These are phyloP conservation scores for Parazoanthus darwini DNA, from an alignment of 92 coral and sea anemone species.

Conservation along the genomic window DNA sequence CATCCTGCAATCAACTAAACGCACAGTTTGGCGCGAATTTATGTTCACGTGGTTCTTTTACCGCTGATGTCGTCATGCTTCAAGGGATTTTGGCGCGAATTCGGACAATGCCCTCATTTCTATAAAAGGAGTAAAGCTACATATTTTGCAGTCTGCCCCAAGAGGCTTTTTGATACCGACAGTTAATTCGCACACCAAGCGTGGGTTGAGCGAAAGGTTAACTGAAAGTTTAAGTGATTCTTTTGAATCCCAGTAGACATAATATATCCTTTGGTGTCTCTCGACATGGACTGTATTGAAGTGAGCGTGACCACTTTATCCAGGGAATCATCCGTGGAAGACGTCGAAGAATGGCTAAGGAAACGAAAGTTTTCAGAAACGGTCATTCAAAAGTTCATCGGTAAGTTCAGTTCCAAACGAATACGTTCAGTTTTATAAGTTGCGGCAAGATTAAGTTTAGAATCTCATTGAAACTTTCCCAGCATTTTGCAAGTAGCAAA, in stretches of 20 bases:
- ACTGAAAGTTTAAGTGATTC: not conserved
- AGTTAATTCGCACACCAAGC: too few relatives aligned
- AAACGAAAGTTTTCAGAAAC: conserved; percentile 21
- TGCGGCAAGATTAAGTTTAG: too few relatives aligned
- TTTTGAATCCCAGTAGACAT: not conserved
- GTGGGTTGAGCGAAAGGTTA: not conserved
- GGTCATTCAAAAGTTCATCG: conserved; percentile 30
- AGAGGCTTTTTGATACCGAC: not conserved
- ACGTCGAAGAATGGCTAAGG: conserved; percentile 50
- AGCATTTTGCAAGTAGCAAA: too few relatives aligned
- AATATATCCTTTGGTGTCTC: too few relatives aligned
- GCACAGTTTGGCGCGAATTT: not conserved
- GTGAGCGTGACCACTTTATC: not conserved
- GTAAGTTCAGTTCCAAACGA: conserved; percentile 14
- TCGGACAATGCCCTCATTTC: too few relatives aligned
- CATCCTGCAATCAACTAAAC: not conserved
- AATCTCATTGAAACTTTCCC: too few relatives aligned
- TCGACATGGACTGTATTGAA: not conserved
- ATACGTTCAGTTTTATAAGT: too few relatives aligned
- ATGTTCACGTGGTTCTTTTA: too few relatives aligned
- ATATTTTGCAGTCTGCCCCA: conserved; percentile 9
- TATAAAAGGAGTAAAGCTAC: conserved; percentile 21
- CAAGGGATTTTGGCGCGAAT: too few relatives aligned
- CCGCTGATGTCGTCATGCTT: too few relatives aligned
- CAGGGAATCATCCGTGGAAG: conserved; percentile 10